phyloP scores from a whole-genome alignment of 2,113 vertebrate genomes.

The Mirza zaza region DNA sequence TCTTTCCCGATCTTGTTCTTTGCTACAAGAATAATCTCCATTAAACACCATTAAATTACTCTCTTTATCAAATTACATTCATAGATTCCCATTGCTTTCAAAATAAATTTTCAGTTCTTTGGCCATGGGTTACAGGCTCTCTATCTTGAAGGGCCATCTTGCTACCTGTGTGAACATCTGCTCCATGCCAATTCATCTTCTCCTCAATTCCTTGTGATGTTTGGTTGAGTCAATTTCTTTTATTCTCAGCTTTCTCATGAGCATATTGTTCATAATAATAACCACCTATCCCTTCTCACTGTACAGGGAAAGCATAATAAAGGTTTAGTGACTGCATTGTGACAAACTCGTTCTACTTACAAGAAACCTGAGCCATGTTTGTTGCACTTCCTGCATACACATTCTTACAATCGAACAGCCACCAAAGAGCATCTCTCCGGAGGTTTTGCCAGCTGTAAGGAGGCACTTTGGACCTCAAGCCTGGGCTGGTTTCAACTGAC shows the following conservation, averaged over 20 bases:
- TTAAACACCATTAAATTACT: background rate
- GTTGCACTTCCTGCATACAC: background rate
- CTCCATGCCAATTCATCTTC: background rate
- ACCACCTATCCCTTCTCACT: background rate
- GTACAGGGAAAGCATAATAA: conserved; percentile 3
- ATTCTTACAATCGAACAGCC: background rate
- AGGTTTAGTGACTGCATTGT: background rate
- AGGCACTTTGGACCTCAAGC: background rate
- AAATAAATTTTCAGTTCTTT: conserved; percentile 13
- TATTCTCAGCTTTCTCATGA: conserved; percentile 16
- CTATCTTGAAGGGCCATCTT: background rate
- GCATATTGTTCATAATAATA: background rate
- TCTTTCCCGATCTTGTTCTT: background rate
- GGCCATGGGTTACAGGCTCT: background rate
- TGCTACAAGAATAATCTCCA: background rate
- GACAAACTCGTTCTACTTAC: background rate
- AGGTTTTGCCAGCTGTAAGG: background rate
- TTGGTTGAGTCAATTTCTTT: conserved; percentile 41
- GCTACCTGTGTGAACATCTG: background rate
- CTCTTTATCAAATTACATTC: background rate
- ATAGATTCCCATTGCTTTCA: background rate
- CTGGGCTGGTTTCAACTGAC: background rate
- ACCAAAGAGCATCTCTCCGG: background rate
- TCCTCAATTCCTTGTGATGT: background rate
- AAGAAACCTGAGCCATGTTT: background rate